Evolutionary conservation across 2,113 vertebrate genomes (phyloP).

Genomic region (Forbesichthys papilliferus): DNA sequence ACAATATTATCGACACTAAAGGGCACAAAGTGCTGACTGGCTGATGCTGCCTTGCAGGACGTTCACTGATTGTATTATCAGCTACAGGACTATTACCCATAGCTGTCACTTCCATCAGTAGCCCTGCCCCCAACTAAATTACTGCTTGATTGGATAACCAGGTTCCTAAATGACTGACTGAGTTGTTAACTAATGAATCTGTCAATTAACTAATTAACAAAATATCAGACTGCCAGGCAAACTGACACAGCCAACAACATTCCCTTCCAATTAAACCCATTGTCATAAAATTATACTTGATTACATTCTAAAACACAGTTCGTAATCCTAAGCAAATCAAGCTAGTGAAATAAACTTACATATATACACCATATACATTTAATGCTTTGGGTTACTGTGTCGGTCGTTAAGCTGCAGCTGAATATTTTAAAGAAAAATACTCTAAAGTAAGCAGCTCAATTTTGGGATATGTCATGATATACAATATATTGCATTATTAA

Average conservation of each 20-base stretch:
- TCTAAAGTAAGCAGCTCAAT: too few relatives aligned
- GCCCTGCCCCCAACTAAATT: neutral
- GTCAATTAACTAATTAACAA: slow-evolving; percentile 1
- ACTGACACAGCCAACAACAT: neutral
- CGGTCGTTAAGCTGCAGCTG: too few relatives aligned
- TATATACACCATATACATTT: neutral
- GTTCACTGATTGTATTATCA: slow-evolving; percentile 13
- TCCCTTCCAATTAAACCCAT: neutral
- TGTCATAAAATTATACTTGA: neutral
- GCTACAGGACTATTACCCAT: slow-evolving; percentile 5
- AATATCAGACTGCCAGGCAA: neutral
- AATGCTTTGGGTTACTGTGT: too few relatives aligned
- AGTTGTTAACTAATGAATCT: neutral
- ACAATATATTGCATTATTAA: too few relatives aligned
- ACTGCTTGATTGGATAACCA: neutral
- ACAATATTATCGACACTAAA: too few relatives aligned
- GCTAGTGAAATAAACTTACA: neutral
- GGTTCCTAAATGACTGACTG: neutral
- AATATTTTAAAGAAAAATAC: neutral
- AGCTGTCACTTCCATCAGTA: neutral
- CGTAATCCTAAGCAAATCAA: too few relatives aligned
- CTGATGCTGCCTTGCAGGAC: neutral
- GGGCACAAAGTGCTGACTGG: too few relatives aligned
- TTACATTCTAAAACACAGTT: too few relatives aligned
- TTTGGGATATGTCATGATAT: too few relatives aligned